Conservation (phyloP, 2,797 vertebrate genomes). For the Malurus splendens region DNA sequence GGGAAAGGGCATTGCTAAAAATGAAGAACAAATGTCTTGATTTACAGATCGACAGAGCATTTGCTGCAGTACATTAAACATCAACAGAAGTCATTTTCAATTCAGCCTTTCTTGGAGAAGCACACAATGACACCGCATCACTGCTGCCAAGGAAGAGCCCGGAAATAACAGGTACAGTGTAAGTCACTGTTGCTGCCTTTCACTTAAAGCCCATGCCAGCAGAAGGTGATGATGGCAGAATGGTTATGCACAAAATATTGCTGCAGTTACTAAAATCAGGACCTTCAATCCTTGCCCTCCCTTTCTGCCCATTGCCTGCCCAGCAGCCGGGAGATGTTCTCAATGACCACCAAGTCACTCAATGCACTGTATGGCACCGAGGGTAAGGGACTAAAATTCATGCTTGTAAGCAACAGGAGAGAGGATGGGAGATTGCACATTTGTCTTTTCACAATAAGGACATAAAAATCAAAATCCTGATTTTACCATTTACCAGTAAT, state of each 20-base stretch:
- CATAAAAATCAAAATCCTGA: background rate
- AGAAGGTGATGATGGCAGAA: background rate
- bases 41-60: conserved; percentile 1
- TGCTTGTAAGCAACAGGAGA: background rate
- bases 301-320: background rate
- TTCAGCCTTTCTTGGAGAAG: background rate
- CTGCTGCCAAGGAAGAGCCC: background rate
- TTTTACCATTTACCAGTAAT: background rate
- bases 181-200: background rate
- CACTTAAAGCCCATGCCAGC: background rate
- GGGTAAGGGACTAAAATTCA: background rate
- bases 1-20: conserved; percentile 54
- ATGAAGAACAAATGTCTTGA: conserved; percentile 52
- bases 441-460: background rate
- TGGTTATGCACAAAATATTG: background rate
- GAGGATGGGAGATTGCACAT: background rate
- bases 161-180: background rate
- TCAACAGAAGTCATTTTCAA: conserved; percentile 11
- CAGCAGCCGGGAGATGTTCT: background rate
- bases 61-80: conserved; percentile 17
- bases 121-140: background rate
- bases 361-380: background rate
- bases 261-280: background rate
- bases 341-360: fast-evolving
- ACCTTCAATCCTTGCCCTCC: background rate